These are phyloP conservation scores for Holacanthus passer DNA, from an alignment of 2,113 vertebrate species.

Conservation along the genomic window DNA sequence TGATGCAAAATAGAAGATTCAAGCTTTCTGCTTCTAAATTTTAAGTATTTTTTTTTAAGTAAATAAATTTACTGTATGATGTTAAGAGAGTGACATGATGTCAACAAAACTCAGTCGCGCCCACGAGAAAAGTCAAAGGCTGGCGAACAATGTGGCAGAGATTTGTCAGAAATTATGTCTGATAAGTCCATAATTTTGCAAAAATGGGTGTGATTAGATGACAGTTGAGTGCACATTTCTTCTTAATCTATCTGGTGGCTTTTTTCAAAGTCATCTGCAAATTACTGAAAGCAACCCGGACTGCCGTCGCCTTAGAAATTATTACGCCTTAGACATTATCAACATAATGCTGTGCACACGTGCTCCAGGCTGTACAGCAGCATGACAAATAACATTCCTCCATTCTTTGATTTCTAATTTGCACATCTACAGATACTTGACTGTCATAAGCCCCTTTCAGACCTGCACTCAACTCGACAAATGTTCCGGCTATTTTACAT, in stretches of 20 bases:
- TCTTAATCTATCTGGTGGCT: slow-evolving; percentile 7
- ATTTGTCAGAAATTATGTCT: slow-evolving; percentile 2
- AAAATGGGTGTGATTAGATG: slow-evolving; percentile 1
- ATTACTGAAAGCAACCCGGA: slow-evolving; percentile 37
- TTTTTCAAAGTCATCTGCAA: slow-evolving; percentile 24
- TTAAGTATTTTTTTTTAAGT: too few species aligned
- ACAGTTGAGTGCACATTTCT: not conserved
- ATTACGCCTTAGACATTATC: too few species aligned
- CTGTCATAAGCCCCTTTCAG: slow-evolving; percentile 43
- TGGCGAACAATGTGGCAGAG: not conserved
- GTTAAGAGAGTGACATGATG: too few species aligned
- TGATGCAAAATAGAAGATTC: not conserved
- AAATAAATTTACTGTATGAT: too few species aligned
- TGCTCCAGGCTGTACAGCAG: slow-evolving; percentile 43
- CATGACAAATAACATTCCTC: slow-evolving; percentile 47
- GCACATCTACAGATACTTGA: slow-evolving; percentile 29
- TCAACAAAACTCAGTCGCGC: not conserved
- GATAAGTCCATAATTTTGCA: not conserved
- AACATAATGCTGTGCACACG: slow-evolving; percentile 29
- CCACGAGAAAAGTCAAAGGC: not conserved
- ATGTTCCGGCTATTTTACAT: slow-evolving; percentile 18
- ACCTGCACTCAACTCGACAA: slow-evolving; percentile 6
- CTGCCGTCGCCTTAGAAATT: slow-evolving; percentile 35
- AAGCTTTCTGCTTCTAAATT: not conserved
- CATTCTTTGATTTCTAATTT: slow-evolving; percentile 50